Percentiles rank a stretch among this genome's conserved stretches.
phyloP scores from a whole-genome alignment of 2,113 vertebrate species.

The Empidonax traillii region DNA sequence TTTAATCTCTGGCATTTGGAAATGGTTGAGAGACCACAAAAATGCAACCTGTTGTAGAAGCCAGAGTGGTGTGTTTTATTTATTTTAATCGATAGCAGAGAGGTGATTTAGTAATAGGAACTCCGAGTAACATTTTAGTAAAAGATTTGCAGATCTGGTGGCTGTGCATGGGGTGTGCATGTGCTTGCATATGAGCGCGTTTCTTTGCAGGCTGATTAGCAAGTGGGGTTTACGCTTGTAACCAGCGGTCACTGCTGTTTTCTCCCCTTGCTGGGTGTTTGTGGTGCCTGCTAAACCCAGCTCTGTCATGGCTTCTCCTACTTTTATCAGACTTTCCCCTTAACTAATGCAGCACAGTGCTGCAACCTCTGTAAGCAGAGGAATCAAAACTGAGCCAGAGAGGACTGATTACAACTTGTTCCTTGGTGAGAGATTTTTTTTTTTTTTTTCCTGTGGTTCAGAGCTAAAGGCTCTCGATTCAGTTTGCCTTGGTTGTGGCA shows the following conservation, averaged over 20 bases:
- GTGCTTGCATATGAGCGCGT: constrained; percentile 4
- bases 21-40: constrained; percentile 65
- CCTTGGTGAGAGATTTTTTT: not conserved
- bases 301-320: not conserved
- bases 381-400: constrained; percentile 14
- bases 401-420: constrained; percentile 23
- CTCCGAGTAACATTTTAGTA: not conserved
- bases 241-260: not conserved
- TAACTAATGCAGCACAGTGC: not conserved
- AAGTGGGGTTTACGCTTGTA: not conserved
- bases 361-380: not conserved
- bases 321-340: constrained; percentile 16
- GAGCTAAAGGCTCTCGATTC: constrained; percentile 7
- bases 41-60: constrained; percentile 73
- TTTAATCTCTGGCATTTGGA: constrained; percentile 68
- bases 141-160: not conserved
- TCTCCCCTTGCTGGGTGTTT: not conserved
- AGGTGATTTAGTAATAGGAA: constrained; percentile 44
- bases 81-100: constrained; percentile 56
- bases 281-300: not conserved
- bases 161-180: not conserved
- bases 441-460: not conserved
- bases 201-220: constrained; percentile 30
- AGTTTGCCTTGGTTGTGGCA: constrained; percentile 55
- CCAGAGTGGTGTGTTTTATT: constrained; percentile 5